Evolutionary conservation across 2,888 invertebrate species (phyloP).

Genomic region (Hyles lineata): DNA sequence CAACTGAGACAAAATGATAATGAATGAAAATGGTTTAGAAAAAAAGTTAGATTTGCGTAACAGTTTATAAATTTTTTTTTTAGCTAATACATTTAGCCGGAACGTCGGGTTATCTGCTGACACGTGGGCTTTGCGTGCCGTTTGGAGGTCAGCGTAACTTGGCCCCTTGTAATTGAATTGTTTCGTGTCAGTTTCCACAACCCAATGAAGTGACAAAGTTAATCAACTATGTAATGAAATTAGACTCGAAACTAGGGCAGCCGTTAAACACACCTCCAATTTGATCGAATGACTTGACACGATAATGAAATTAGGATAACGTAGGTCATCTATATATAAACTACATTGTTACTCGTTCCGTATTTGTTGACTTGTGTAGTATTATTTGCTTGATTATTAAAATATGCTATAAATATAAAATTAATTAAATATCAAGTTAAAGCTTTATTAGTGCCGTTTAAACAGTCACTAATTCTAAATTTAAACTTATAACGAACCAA

Average conservation of each 20-base stretch:
- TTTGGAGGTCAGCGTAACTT: constrained; percentile 2
- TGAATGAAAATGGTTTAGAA: not conserved
- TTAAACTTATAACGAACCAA: too few relatives aligned
- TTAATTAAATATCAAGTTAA: too few relatives aligned
- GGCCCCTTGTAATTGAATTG: constrained; percentile 38
- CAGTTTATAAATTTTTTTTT: not conserved
- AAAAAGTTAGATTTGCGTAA: not conserved
- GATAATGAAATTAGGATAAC: not conserved
- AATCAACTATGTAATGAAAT: not conserved
- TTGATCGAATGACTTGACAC: not conserved
- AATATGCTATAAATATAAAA: too few relatives aligned
- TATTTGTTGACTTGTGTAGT: too few relatives aligned
- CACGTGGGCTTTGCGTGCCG: constrained; percentile 2
- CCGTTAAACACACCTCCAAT: constrained; percentile 9
- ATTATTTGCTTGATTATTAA: too few relatives aligned
- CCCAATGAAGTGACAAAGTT: constrained; percentile 12
- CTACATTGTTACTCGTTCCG: too few relatives aligned
- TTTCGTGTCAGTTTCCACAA: constrained; percentile 32
- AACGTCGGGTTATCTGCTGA: not conserved
- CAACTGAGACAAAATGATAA: not conserved
- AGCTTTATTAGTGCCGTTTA: too few relatives aligned
- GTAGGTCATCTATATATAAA: not conserved
- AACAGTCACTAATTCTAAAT: too few relatives aligned
- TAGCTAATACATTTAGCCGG: constrained; percentile 11
- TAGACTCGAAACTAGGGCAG: not conserved